Evolutionary conservation across 2,797 vertebrate genomes (phyloP), one percentile per base, ranked within the genome.

Genomic region (Champsocephalus gunnari): DNA sequence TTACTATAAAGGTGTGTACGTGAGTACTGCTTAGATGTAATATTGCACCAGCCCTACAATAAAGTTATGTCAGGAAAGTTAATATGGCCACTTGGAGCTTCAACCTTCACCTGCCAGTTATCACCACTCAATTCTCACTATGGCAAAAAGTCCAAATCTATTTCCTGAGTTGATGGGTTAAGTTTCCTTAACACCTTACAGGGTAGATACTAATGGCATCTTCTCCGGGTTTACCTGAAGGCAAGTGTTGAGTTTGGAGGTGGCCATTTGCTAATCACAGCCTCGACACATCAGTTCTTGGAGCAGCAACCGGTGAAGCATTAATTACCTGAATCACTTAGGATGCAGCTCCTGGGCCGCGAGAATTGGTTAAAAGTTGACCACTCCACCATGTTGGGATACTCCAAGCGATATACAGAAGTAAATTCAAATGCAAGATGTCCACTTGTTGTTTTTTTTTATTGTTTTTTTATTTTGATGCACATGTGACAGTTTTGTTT

Each of bases 21-120:
- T 3, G 19, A 77, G 84, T 85, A 78, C 79, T 75, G 77, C 71
- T 81, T 84, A 64, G 73, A 85, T 68, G 75, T 79, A 47, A 80
- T 65, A 73, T 88, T 78, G 75, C 81, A 83, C 83, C 87, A 82
- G 84, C 72, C 73, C 81, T 69, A 57, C 73, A 78, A 75, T 77
- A 56, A 87, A 71, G 76, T 79, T 47, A 71, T 82, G 69, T 81
- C 50, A 7, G 2, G 67, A 58, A 71, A 51, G 66, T 50, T 28
- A 10, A 68, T 45, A 64, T 68, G 60, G 71, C 73, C 57, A 60
- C 73, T 28, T 24, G 45, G 60, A 72, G 24, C 28, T 66, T 82
- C 78, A 73, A 63, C 62, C 67, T 71, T 73, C 79, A 60, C 80
- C 66, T 82, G 66, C 71, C 66, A 77, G 71, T 75, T 68, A 44